These are phyloP conservation scores for Rhinoderma darwinii DNA, from an alignment of 2,113 vertebrate species.

Conservation along the genomic window DNA sequence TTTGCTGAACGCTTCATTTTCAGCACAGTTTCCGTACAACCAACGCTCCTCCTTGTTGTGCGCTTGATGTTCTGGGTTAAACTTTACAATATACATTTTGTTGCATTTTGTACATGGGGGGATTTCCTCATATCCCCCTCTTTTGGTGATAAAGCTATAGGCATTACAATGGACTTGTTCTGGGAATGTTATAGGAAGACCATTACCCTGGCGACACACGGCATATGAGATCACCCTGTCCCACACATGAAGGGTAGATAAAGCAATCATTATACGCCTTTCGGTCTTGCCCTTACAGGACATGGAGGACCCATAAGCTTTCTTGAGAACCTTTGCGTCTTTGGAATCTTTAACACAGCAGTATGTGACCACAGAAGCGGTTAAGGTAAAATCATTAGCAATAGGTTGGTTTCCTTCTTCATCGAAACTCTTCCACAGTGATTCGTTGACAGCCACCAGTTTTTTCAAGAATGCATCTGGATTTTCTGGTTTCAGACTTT, in stretches of 20 bases:
- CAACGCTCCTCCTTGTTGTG: fast-evolving
- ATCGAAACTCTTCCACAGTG: background rate
- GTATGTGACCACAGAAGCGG: background rate
- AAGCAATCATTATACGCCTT: background rate
- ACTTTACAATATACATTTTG: background rate
- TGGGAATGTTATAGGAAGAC: background rate
- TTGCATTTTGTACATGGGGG: background rate
- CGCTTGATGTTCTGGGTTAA: background rate
- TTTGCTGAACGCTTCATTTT: conserved; percentile 29
- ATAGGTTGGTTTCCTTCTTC: fast-evolving
- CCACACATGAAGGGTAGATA: background rate
- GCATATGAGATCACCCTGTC: background rate
- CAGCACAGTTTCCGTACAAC: background rate
- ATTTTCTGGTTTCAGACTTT: background rate
- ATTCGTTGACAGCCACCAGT: background rate
- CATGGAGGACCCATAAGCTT: background rate
- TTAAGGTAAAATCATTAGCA: background rate
- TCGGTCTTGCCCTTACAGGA: background rate
- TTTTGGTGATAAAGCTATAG: background rate
- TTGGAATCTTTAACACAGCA: background rate
- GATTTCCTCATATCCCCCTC: background rate
- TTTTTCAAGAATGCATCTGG: background rate
- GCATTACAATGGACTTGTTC: background rate
- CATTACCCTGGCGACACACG: fast-evolving
- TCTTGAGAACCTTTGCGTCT: background rate